These are phyloP conservation scores for Neoitamus cyanurus DNA, from an alignment of 2,888 invertebrate species.

Conservation along the genomic window DNA sequence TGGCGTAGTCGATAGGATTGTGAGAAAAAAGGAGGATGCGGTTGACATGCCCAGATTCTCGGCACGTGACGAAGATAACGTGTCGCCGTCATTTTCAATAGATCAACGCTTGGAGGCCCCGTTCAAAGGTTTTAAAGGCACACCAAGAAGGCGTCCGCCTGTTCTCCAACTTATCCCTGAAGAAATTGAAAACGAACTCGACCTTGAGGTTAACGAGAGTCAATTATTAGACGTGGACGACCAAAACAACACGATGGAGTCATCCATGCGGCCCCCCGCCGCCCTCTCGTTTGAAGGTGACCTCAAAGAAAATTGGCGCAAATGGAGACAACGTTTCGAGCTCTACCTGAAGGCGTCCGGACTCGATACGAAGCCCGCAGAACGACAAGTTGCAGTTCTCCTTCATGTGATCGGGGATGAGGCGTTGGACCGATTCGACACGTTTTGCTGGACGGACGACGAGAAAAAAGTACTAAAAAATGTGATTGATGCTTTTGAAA, in stretches of 20 bases:
- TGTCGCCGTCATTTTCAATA: neutral
- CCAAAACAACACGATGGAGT: neutral
- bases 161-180: neutral
- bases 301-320: neutral
- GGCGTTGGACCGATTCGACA: slow-evolving; percentile 6
- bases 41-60: neutral
- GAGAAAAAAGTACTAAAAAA: neutral
- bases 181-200: neutral
- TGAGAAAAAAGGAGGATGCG: neutral
- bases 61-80: neutral
- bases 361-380: slow-evolving; percentile 14
- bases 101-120: neutral
- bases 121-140: neutral
- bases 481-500: slow-evolving; percentile 5
- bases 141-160: neutral
- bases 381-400: neutral
- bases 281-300: neutral
- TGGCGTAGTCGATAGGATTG: neutral
- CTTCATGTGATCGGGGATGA: neutral
- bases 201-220: neutral
- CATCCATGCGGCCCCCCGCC: neutral
- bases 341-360: neutral
- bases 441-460: neutral
- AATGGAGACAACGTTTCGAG: neutral
- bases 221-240: slow-evolving; percentile 3